Conservation (phyloP, 2,113 vertebrate species). For the Pseudorectes ferrugineus region DNA sequence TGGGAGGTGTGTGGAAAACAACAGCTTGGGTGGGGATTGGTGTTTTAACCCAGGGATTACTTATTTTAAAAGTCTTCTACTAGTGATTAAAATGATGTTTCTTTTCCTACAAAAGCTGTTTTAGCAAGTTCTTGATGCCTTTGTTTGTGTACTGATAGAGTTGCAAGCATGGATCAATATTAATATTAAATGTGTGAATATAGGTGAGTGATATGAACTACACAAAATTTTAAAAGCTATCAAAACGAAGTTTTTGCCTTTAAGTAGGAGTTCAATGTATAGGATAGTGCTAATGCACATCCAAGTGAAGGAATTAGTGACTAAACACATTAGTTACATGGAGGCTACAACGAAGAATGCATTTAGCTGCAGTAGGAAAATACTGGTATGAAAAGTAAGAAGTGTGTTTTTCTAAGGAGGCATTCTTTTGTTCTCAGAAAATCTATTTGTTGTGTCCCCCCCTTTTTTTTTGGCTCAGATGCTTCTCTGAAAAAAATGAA, state of each 20-base stretch:
- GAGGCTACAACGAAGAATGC: not conserved
- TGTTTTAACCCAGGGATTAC: not conserved
- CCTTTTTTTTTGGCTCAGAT: not conserved
- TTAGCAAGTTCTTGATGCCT: not conserved
- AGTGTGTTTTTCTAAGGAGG: not conserved
- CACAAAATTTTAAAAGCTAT: not conserved
- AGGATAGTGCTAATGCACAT: not conserved
- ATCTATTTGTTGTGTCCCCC: not conserved
- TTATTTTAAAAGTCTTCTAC: not conserved
- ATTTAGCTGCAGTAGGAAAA: not conserved
- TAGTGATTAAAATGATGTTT: not conserved
- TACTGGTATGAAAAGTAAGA: not conserved
- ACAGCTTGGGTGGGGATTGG: rapidly evolving
- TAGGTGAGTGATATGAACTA: not conserved
- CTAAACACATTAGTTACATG: not conserved
- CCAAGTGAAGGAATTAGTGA: not conserved
- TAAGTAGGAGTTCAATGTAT: not conserved
- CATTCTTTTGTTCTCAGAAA: not conserved
- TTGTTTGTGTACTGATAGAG: not conserved
- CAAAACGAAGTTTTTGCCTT: not conserved
- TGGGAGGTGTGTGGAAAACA: not conserved
- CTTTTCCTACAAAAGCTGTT: not conserved
- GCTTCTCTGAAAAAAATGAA: not conserved
- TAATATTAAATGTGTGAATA: not conserved
- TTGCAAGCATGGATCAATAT: not conserved